A percentile compares a stretch with the other conserved stretches of the same genome.
Evolutionary conservation across 2,888 invertebrate genomes (phyloP).

Genomic region (Drosophila tripunctata): DNA sequence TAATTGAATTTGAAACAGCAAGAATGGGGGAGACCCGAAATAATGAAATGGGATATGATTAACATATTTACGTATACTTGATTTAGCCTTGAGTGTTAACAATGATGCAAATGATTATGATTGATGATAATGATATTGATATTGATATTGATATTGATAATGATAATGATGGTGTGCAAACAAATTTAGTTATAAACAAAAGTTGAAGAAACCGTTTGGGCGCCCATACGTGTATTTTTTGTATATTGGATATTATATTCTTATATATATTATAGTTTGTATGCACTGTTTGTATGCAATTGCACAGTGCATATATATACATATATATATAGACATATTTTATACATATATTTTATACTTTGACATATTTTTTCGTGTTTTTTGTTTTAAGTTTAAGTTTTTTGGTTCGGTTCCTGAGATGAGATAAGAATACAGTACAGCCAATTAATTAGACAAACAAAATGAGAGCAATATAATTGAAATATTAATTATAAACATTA

Average conservation of each 20-base stretch:
- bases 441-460: constrained; percentile 59
- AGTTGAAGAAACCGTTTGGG: constrained; percentile 61
- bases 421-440: constrained; percentile 42
- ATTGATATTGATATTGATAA: not conserved
- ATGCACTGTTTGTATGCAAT: constrained; percentile 20
- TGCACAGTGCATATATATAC: constrained; percentile 9
- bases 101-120: constrained; percentile 9
- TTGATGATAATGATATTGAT: not conserved
- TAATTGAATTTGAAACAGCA: constrained; percentile 8
- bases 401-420: constrained; percentile 59
- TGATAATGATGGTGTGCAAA: constrained; percentile 12
- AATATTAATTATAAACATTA: constrained; percentile 30
- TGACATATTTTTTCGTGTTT: constrained; percentile 7
- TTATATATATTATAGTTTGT: constrained; percentile 28
- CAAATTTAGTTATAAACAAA: constrained; percentile 55
- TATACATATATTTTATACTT: constrained; percentile 22
- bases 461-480: constrained; percentile 27
- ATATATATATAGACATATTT: constrained; percentile 27
- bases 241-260: constrained; percentile 38
- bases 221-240: constrained; percentile 50
- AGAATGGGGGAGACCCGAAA: not conserved
- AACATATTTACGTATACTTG: constrained; percentile 63
- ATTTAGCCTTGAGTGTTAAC: constrained; percentile 59
- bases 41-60: not conserved
- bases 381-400: constrained; percentile 42